Percentiles rank a stretch among this genome's conserved stretches.
phyloP scores from a whole-genome alignment of 2,797 vertebrate species.

The Alauda arvensis region DNA sequence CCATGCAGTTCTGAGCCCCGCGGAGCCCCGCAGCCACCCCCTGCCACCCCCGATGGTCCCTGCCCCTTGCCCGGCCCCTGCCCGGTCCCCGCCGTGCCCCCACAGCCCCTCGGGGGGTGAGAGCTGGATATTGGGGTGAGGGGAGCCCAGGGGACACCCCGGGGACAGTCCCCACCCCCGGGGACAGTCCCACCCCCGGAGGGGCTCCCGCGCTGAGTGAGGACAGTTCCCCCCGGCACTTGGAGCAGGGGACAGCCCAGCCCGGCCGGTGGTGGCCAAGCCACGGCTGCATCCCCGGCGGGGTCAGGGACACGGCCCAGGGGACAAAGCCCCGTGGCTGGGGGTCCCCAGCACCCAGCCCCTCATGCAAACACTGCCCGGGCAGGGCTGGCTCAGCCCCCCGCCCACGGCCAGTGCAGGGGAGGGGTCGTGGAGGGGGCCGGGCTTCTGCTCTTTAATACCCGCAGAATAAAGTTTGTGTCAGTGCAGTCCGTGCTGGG shows the following conservation, averaged over 20 bases:
- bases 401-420: not conserved
- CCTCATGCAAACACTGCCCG: not conserved
- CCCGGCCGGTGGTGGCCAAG: not conserved
- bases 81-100: not conserved
- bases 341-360: not conserved
- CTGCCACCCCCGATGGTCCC: not conserved
- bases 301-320: rapidly evolving
- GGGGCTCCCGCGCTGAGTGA: not conserved
- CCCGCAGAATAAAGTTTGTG: conserved; percentile 74
- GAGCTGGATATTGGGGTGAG: not conserved
- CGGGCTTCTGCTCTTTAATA: conserved; percentile 58
- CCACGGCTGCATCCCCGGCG: rapidly evolving
- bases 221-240: not conserved
- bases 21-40: not conserved
- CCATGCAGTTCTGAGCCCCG: conserved; percentile 88
- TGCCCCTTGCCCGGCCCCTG: not conserved
- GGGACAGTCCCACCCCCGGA: rapidly evolving
- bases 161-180: rapidly evolving
- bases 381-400: not conserved
- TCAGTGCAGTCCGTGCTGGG: conserved; percentile 56
- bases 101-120: not conserved
- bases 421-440: not conserved
- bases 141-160: rapidly evolving
- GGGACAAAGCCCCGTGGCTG: not conserved
- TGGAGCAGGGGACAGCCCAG: not conserved